Evolutionary conservation across 2,113 vertebrate species (phyloP).

Genomic region (Barnardius zonarius): DNA sequence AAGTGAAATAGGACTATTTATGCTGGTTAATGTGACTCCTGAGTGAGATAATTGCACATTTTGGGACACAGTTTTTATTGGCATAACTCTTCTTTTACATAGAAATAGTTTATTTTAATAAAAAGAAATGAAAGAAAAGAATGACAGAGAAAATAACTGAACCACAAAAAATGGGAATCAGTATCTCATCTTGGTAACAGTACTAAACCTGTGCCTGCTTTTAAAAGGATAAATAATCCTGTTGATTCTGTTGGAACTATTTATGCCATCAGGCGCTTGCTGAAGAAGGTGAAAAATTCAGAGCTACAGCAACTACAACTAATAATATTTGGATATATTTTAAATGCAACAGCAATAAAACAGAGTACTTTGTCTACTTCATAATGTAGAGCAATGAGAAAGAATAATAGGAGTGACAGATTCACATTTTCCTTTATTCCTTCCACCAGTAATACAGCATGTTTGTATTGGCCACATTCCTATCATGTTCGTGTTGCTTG

Average conservation of each 20-base stretch:
- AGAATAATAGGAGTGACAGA: not conserved
- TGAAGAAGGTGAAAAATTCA: not conserved
- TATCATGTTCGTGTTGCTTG: not conserved
- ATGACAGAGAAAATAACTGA: not conserved
- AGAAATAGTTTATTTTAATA: not conserved
- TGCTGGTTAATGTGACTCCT: not conserved
- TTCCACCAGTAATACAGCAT: not conserved
- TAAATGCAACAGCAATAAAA: not conserved
- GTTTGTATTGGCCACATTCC: not conserved
- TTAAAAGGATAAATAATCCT: not conserved
- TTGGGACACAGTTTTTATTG: not conserved
- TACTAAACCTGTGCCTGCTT: not conserved
- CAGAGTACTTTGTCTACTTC: not conserved
- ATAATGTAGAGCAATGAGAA: not conserved
- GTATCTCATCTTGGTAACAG: not conserved
- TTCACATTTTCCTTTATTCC: not conserved
- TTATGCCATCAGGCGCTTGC: not conserved
- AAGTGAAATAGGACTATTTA: not conserved
- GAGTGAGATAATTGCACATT: not conserved
- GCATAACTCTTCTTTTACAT: not conserved
- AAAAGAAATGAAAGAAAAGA: not conserved
- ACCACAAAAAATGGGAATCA: not conserved
- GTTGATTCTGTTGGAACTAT: not conserved
- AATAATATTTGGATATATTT: not conserved
- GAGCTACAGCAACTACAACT: not conserved